Base-by-base conservation (phyloP, 2,797 vertebrate genomes). In the Leptodactylus fallax region DNA sequence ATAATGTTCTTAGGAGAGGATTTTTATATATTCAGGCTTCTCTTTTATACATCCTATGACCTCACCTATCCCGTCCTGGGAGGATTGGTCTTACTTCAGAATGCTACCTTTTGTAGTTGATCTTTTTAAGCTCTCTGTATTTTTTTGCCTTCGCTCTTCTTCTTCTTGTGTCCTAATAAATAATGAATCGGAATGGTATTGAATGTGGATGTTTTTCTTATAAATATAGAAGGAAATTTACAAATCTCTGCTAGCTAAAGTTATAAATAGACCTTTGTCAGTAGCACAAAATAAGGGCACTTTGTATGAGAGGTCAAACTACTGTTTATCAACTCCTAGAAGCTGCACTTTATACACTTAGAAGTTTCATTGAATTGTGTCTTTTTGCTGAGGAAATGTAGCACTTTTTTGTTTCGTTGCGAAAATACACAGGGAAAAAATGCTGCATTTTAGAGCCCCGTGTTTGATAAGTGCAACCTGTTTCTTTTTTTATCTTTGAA, bases 31-130 rank as follows among this genome's bases (percentile, higher is more conserved):
- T 85, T 84, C 82, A 36, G 79, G n/a, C 87, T 84, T 88, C 69
- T 67, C 71, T 82, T 83, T 88, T 58, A 69, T 79, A 88, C 74
- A 79, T 88, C 17, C 5, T 61, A 79, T 85, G 87, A 88, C 87
- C 87, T 88, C 76, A 88, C 87, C 87, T 85, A 85, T 79, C 87
- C 79, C 63, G 56, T 88, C 76, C 76, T 60, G 16, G 16, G 27
- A 58, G 76, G 77, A 88, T 80, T 49, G 55, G n/a, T n/a, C 55
- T 79, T 79, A 61, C 65, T 84, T 83, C 74, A 25, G 36, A 87
- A 79, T 84, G 61, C 45, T 88, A 88, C 76, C 55, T 88, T 88
- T 85, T 88, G 81, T 88, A 88, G 87, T 88, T 88, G 82, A 88
- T 84, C 87, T 88, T 84, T 36, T 85, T 88, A 83, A 87, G 81